Conservation (phyloP, 2,888 invertebrate species). For the Aphodius granarius region DNA sequence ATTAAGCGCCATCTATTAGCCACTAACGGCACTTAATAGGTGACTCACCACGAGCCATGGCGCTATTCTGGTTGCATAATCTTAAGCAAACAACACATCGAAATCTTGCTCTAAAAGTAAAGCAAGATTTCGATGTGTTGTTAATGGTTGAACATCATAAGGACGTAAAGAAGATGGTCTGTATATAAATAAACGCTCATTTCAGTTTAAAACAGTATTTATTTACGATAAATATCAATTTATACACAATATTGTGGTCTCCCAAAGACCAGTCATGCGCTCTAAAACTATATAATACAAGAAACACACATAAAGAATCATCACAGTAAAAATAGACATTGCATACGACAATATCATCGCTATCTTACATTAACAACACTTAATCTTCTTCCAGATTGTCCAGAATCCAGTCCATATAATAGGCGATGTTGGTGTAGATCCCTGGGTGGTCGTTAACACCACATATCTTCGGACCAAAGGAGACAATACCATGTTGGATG, state of each 20-base stretch:
- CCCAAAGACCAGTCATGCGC: neutral
- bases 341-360: neutral
- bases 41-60: no score
- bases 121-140: no score
- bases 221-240: neutral
- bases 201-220: neutral
- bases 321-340: neutral
- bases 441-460: slow-evolving; percentile 65
- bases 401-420: slow-evolving; percentile 69
- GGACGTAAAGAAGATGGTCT: no score
- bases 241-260: neutral
- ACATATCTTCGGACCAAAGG: slow-evolving; percentile 55
- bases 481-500: slow-evolving; percentile 62
- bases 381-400: slow-evolving; percentile 48
- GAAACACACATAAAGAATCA: neutral
- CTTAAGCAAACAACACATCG: no score
- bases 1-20: neutral
- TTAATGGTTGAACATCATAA: no score
- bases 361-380: neutral
- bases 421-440: slow-evolving; percentile 67
- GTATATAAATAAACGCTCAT: neutral
- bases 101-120: no score
- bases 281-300: neutral
- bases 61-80: no score
- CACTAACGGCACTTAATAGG: no score